These are phyloP conservation scores for Rhipidura dahli DNA, from an alignment of 2,113 vertebrate species.

Conservation along the genomic window DNA sequence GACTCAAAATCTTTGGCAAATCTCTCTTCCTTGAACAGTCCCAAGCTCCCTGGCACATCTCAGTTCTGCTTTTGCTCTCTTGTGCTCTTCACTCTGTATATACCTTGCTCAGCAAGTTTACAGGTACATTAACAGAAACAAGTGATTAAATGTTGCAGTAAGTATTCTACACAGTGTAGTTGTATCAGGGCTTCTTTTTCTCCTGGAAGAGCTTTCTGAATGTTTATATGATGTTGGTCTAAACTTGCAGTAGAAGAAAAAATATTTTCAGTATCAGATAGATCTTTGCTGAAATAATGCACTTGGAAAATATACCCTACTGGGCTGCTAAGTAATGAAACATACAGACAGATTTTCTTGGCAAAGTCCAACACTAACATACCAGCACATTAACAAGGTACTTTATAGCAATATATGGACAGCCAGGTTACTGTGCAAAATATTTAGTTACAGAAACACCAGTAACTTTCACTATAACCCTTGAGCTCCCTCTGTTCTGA, in stretches of 20 bases:
- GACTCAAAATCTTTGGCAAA: not conserved
- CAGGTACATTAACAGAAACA: not conserved
- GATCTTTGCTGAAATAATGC: not conserved
- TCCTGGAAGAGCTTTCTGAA: not conserved
- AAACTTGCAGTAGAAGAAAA: not conserved
- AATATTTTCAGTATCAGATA: not conserved
- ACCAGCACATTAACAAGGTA: slow-evolving; percentile 45
- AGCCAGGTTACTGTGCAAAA: not conserved
- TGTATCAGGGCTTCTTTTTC: not conserved
- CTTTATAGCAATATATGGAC: not conserved
- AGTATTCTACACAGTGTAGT: not conserved
- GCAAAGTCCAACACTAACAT: slow-evolving; percentile 41
- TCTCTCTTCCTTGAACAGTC: not conserved
- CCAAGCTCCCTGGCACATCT: not conserved
- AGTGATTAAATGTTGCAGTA: not conserved
- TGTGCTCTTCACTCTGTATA: not conserved
- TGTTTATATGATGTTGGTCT: not conserved
- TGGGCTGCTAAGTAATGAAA: slow-evolving; percentile 12
- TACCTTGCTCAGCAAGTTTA: not conserved
- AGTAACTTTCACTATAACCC: not conserved
- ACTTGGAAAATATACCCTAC: not conserved
- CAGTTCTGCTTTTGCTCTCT: not conserved
- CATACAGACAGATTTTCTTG: slow-evolving; percentile 22
- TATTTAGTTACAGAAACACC: not conserved
- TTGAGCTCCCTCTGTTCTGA: not conserved